Conservation (phyloP, 2,797 vertebrate species). For the Typhlichthys subterraneus region DNA sequence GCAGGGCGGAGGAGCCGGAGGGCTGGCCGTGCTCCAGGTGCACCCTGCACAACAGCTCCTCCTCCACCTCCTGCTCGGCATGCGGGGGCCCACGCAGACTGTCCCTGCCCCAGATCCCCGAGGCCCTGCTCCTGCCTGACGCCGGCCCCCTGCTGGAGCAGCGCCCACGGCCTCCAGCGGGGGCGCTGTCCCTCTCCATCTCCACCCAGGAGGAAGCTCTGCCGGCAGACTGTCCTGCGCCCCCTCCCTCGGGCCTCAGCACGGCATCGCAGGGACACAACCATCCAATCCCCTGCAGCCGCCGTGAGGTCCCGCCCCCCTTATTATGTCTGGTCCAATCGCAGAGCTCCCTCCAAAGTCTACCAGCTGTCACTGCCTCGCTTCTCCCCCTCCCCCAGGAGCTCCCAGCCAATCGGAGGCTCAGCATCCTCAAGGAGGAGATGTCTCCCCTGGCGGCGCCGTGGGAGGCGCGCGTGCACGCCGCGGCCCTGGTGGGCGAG, state of each 20-base stretch:
- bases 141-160: conserved; percentile 51
- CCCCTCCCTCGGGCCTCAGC: conserved; percentile 15
- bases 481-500: not conserved
- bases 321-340: conserved; percentile 37
- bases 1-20: not conserved
- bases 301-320: conserved; percentile 81
- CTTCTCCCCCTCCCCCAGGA: conserved; percentile 79
- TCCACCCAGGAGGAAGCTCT: conserved; percentile 30
- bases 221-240: conserved; percentile 25
- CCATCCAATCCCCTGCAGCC: conserved; percentile 82
- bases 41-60: conserved; percentile 84
- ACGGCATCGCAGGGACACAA: conserved; percentile 15
- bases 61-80: conserved; percentile 85
- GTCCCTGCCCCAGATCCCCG: conserved; percentile 86
- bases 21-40: conserved; percentile 73
- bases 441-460: conserved; percentile 40
- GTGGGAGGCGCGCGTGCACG: conserved; percentile 1
- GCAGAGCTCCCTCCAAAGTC: conserved; percentile 65
- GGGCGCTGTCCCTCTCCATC: conserved; percentile 28
- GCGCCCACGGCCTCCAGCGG: not conserved
- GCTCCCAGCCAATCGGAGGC: conserved; percentile 48
- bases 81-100: conserved; percentile 87
- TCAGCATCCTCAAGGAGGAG: conserved; percentile 66
- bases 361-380: conserved; percentile 63
- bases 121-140: conserved; percentile 79